A percentile compares a stretch with the other conserved stretches of the same genome.
These are phyloP conservation scores for Leucoma salicis DNA, from an alignment of 2,888 invertebrate genomes.

Conservation along the genomic window DNA sequence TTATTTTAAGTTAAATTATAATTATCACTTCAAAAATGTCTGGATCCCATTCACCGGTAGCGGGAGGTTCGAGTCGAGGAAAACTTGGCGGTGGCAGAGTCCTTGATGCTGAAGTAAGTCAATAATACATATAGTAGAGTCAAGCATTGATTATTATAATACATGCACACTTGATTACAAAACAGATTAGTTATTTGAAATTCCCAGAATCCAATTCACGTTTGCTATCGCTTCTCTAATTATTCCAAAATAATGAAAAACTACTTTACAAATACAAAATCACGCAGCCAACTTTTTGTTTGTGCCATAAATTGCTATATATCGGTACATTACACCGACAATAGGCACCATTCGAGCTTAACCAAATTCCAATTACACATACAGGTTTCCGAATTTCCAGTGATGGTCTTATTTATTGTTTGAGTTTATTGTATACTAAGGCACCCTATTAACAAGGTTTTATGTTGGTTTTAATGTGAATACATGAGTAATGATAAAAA, in stretches of 20 bases:
- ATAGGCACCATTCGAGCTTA: too few species aligned
- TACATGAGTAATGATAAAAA: too few species aligned
- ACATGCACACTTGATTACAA: neutral
- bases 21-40: conserved; percentile 3
- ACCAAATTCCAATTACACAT: neutral
- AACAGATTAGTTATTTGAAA: too few species aligned
- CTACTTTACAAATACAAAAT: too few species aligned
- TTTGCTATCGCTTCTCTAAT: too few species aligned
- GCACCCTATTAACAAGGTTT: neutral
- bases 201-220: too few species aligned
- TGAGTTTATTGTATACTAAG: neutral
- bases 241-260: too few species aligned
- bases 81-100: neutral
- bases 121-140: neutral
- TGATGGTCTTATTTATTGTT: neutral
- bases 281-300: too few species aligned
- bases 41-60: conserved; percentile 38
- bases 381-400: neutral
- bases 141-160: neutral
- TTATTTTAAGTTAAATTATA: neutral
- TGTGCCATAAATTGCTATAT: too few species aligned
- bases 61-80: conserved; percentile 42
- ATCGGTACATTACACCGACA: too few species aligned
- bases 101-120: conserved; percentile 12
- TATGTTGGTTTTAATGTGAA: neutral